phyloP scores from a whole-genome alignment of 2,113 vertebrate species.

The Melanerpes aurifrons region DNA sequence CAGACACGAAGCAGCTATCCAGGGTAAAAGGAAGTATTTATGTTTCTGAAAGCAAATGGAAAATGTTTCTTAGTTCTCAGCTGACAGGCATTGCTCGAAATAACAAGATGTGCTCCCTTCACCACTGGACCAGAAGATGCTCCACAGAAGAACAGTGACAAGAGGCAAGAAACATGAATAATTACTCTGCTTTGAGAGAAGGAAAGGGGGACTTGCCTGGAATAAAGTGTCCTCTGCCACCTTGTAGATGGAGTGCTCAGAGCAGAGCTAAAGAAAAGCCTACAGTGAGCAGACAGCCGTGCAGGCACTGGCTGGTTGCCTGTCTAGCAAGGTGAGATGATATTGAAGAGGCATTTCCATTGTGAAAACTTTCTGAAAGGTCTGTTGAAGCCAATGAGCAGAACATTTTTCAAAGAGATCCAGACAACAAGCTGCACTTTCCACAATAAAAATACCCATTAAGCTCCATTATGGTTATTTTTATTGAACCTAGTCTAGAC shows the following conservation, averaged over 20 bases:
- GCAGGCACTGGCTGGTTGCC: rapidly evolving
- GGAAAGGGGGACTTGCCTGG: not conserved
- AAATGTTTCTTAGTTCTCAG: not conserved
- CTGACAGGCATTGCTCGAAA: not conserved
- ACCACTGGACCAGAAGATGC: not conserved
- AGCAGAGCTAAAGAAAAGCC: not conserved
- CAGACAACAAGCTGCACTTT: constrained; percentile 44
- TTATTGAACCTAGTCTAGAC: constrained; percentile 60
- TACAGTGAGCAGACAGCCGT: not conserved
- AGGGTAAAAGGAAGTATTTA: not conserved
- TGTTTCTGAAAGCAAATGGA: not conserved
- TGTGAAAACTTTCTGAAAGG: constrained; percentile 23
- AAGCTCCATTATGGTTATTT: constrained; percentile 56
- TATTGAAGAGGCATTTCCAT: constrained; percentile 33
- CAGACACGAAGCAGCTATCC: not conserved
- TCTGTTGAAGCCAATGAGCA: not conserved
- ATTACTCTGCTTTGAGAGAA: not conserved
- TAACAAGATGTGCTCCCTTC: not conserved
- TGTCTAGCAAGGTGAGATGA: not conserved
- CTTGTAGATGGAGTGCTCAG: not conserved
- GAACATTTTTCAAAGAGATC: constrained; percentile 43
- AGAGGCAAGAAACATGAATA: not conserved
- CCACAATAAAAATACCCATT: constrained; percentile 55
- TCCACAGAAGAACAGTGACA: not conserved
- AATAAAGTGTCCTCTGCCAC: not conserved